Percentiles rank a stretch among this genome's conserved stretches.
These are phyloP conservation scores for Poeciliopsis occidentalis DNA, from an alignment of 2,113 vertebrate genomes.

Conservation along the genomic window DNA sequence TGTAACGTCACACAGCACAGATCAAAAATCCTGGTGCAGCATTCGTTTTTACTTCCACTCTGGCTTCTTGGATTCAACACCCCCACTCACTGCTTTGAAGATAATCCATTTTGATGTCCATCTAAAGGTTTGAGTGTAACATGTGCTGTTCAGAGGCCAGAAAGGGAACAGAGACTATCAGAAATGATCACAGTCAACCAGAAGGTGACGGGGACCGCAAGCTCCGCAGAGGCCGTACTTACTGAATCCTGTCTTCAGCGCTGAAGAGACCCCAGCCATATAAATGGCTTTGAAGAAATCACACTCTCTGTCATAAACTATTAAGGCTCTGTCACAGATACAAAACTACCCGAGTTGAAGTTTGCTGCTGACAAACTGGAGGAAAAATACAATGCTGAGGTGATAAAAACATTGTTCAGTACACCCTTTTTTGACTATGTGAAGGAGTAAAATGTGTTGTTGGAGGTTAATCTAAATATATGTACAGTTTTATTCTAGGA, in stretches of 20 bases:
- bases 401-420: conserved; percentile 9
- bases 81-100: conserved; percentile 43
- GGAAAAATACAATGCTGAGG: conserved; percentile 3
- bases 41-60: conserved; percentile 65
- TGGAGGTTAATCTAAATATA: neutral
- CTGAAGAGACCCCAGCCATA: conserved; percentile 49
- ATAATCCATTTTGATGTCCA: conserved; percentile 71
- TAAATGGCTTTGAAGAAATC: conserved; percentile 72
- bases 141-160: conserved; percentile 61
- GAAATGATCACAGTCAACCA: conserved; percentile 74
- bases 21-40: conserved; percentile 33
- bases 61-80: conserved; percentile 35
- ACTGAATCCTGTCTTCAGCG: conserved; percentile 70
- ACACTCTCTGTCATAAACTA: conserved; percentile 65
- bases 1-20: conserved; percentile 27
- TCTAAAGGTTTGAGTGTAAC: conserved; percentile 69
- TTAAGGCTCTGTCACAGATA: conserved; percentile 48
- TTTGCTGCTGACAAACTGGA: conserved; percentile 27
- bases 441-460: neutral
- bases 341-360: conserved; percentile 24
- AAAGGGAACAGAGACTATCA: conserved; percentile 67
- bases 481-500: too few species aligned
- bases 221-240: conserved; percentile 68
- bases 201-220: conserved; percentile 63
- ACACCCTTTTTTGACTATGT: neutral